Percentiles rank a stretch among this genome's conserved stretches.
These are phyloP conservation scores for Brachylomia viminalis DNA, from an alignment of 2,888 invertebrate species.

Conservation along the genomic window DNA sequence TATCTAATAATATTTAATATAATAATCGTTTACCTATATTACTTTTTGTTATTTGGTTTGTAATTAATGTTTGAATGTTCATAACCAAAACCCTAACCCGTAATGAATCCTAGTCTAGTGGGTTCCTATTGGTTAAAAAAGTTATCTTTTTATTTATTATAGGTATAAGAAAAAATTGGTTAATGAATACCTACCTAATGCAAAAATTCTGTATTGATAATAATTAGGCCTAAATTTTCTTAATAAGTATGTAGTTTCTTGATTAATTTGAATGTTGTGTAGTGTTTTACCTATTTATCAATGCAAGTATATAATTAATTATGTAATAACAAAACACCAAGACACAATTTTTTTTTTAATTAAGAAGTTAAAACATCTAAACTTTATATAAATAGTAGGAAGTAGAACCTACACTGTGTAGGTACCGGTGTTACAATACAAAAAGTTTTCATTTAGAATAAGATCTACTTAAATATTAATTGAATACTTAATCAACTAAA, in stretches of 20 bases:
- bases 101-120: too few relatives aligned
- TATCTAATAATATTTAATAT: too few relatives aligned
- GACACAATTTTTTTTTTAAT: neutral
- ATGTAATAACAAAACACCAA: neutral
- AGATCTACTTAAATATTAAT: neutral
- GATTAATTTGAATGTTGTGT: neutral
- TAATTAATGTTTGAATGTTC: neutral
- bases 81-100: neutral
- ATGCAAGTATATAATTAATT: neutral
- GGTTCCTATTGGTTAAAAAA: neutral
- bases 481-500: neutral
- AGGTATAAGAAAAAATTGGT: too few relatives aligned
- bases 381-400: too few relatives aligned
- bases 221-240: conserved; percentile 31
- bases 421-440: neutral
- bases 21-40: neutral
- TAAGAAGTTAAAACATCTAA: too few relatives aligned
- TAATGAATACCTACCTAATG: too few relatives aligned
- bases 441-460: neutral
- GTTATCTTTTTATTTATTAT: too few relatives aligned
- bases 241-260: neutral
- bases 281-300: neutral
- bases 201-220: neutral
- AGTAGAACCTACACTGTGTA: neutral
- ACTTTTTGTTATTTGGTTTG: conserved; percentile 4